These are phyloP conservation scores for Dreissena polymorpha DNA, from an alignment of 1,140 invertebrate species.

Conservation along the genomic window DNA sequence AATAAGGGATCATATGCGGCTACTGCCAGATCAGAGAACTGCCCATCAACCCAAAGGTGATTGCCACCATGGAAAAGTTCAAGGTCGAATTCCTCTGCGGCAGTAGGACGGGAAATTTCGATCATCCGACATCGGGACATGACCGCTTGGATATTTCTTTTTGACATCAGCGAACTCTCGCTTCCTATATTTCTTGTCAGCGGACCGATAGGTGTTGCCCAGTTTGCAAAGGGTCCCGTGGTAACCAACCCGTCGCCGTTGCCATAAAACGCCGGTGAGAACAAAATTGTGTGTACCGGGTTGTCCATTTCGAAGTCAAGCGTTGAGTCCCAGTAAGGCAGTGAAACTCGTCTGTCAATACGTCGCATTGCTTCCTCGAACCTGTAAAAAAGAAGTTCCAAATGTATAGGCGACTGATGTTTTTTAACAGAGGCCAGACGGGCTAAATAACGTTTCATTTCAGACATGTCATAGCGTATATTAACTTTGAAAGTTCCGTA, in stretches of 20 bases:
- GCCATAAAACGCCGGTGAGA: conserved; percentile 73
- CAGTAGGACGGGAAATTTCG: conserved; percentile 40
- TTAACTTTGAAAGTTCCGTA: neutral
- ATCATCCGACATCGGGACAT: conserved; percentile 25
- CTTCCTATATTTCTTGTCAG: conserved; percentile 54
- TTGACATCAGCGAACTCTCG: conserved; percentile 40
- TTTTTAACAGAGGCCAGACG: neutral
- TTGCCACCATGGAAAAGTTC: conserved; percentile 66
- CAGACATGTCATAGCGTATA: neutral
- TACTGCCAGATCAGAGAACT: conserved; percentile 66
- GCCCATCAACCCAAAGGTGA: conserved; percentile 69
- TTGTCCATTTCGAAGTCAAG: conserved; percentile 73
- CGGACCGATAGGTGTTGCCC: conserved; percentile 51
- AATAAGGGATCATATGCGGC: conserved; percentile 78
- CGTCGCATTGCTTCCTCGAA: conserved; percentile 62
- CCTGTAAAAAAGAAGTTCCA: conserved; percentile 29
- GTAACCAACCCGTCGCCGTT: conserved; percentile 78
- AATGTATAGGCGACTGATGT: neutral
- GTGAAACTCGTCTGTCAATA: conserved; percentile 59
- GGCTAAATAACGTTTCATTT: neutral
- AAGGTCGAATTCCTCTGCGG: conserved; percentile 55
- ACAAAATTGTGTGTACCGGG: conserved; percentile 75
- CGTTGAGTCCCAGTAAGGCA: conserved; percentile 79
- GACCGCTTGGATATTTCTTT: conserved; percentile 12
- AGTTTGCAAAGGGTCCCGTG: conserved; percentile 73